Base-by-base conservation (phyloP, 1,140 invertebrate genomes). In the Lasioglossum baleicum region DNA sequence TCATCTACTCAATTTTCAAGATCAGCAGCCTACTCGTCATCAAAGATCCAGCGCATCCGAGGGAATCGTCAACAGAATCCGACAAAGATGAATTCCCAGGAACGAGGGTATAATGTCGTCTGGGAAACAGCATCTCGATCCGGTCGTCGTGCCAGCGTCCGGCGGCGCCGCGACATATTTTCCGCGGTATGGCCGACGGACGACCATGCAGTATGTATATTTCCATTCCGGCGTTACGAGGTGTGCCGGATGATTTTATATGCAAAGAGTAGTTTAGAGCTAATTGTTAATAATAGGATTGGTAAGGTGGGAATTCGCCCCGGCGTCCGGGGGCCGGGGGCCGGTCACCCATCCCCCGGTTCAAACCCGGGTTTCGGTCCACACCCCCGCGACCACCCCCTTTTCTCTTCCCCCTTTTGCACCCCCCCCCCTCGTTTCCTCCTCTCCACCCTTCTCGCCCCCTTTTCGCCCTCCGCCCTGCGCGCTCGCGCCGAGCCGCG, bases 211-310 rank as follows among this genome's bases (percentile, higher is more conserved):
- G 90, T 92, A 93, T 93, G 92, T 93, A 93, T 92, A 92, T 92
- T 93, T 92, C 92, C 92, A 93, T 92, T 93, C 90, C 90, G 88
- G 86, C 87, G 88, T 92, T 91, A 92, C 89, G 91, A 92, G 89
- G 89, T 89, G 90, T 84, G 90, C 83, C 85, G 83, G 88, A 89
- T 90, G 90, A 91, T 92, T 92, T 91, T 90, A 91, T 92, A 93
- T 93, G 92, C 92, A 93, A 92, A 92, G 92, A 92, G 91, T 92
- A 92, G 92, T 92, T 93, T 92, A 91, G 89, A 92, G 90, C 91
- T 92, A 93, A 93, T 93, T 93, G 92, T 93, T 93, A 92, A 93
- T 93, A 92, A 92, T 93, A 92, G 92, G 91, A 93, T 92, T 92
- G 92, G 92, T 92, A 92, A 92, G 92, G 91, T 93, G 92, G 92